Evolutionary conservation across 2,113 vertebrate genomes (phyloP).

Genomic region (Psephotus haematonotus): DNA sequence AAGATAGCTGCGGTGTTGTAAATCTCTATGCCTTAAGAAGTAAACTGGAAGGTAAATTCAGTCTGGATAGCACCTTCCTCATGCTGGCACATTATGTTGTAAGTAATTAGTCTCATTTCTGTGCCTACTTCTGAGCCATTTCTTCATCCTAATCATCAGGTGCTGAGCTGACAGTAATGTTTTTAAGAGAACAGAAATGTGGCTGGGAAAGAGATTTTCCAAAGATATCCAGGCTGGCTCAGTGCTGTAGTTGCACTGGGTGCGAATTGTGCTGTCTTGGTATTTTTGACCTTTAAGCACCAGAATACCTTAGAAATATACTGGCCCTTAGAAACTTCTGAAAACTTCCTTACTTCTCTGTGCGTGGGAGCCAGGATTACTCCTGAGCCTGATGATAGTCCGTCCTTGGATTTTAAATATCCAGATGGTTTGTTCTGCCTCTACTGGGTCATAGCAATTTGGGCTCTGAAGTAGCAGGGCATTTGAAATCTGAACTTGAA

Average conservation of each 20-base stretch:
- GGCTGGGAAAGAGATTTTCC: not conserved
- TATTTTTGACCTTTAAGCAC: not conserved
- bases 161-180: not conserved
- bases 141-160: not conserved
- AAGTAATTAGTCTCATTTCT: conserved; percentile 1
- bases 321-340: not conserved
- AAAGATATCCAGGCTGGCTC: not conserved
- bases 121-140: not conserved
- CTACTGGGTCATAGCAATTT: not conserved
- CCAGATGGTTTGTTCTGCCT: not conserved
- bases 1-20: not conserved
- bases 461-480: not conserved
- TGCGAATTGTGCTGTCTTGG: not conserved
- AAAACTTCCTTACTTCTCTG: not conserved
- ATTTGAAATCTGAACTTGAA: not conserved
- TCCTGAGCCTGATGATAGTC: not conserved
- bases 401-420: not conserved
- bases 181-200: not conserved
- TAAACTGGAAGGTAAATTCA: not conserved
- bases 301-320: not conserved
- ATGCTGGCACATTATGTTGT: not conserved
- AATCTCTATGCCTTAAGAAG: not conserved
- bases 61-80: not conserved
- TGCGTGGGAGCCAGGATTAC: not conserved
- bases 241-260: not conserved